Evolutionary conservation across 2,797 vertebrate genomes (phyloP).

Genomic region (Schizopygopsis pylzovi): DNA sequence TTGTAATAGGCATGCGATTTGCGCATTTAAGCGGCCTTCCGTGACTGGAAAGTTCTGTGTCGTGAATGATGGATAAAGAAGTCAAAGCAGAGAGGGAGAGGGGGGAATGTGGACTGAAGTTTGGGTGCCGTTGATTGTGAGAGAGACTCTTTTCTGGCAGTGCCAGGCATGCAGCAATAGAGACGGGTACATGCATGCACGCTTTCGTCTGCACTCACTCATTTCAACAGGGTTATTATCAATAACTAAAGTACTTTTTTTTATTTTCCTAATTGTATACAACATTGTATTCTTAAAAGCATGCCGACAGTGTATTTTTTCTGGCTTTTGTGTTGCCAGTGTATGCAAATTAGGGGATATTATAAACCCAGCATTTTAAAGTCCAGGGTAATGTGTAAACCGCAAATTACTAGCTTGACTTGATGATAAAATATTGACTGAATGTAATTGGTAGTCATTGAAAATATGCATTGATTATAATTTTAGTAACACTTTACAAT

Average conservation of each 20-base stretch:
- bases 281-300: background rate
- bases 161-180: slow-evolving; percentile 31
- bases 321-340: background rate
- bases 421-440: background rate
- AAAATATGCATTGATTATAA: background rate
- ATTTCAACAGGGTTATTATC: background rate
- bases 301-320: background rate
- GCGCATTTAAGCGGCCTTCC: slow-evolving; percentile 54
- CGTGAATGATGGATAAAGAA: slow-evolving; percentile 46
- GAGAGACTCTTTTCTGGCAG: slow-evolving; percentile 27
- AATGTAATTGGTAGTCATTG: background rate
- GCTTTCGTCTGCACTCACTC: slow-evolving; percentile 44
- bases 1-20: slow-evolving; percentile 63
- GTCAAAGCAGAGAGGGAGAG: slow-evolving; percentile 18
- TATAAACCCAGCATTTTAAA: background rate
- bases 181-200: slow-evolving; percentile 26
- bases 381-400: background rate
- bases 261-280: background rate
- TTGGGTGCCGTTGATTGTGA: slow-evolving; percentile 30
- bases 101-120: slow-evolving; percentile 58
- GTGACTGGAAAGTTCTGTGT: slow-evolving; percentile 63
- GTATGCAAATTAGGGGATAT: background rate
- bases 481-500: too few species aligned
- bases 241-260: background rate
- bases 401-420: background rate